Base-by-base conservation (phyloP, 1,140 invertebrate species). In the Steinernema khuongi region DNA sequence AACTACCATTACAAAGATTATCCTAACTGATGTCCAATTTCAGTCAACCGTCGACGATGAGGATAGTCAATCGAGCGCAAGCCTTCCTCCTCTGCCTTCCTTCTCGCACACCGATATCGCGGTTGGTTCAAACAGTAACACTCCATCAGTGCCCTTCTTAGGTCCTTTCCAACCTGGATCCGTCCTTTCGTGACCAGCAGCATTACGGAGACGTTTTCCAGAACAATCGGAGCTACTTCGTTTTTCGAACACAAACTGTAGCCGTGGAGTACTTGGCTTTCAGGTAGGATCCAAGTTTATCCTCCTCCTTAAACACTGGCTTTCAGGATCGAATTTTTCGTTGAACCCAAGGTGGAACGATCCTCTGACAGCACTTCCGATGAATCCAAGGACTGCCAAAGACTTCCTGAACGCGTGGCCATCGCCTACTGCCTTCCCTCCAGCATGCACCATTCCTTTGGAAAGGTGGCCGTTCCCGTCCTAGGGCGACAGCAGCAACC, bases 191-290 rank as follows among this genome's bases (percentile, higher is more conserved):
- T 26, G 76, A 78, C 18, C 77, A 78, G 69, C 71, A 78, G 22
- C 66, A 50, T 30, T 74, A 77, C 60, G 77, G 77, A 67, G 70
- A 69, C 0, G 66, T 78, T 26, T 78, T 78, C 32, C 66, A 70
- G 1, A 78, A 78, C 69, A 60, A 78, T 32, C 1, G 30, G 2
- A 76, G 77, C 29, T 78, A 78, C 31, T 33, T 78, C 19, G 76
- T 78, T 2, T 78, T 78, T 28, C 67, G 77, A 68, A 78, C 77
- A 1, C 44, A 70, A 67, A 77, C 77, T 1, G 77, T 78, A 60
- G 68, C 71, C 28, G 31, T 78, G 18, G 72, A 78, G 11, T 67
- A 74, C 31, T 30, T 78, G 41, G 74, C 74, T n/a, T n/a, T n/a
- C n/a, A n/a, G n/a, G n/a, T n/a, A n/a, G n/a, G n/a, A n/a, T n/a